Evolutionary conservation across 2,888 invertebrate genomes (phyloP), one percentile per base, ranked within the genome.

Genomic region (Lathronympha strigana): DNA sequence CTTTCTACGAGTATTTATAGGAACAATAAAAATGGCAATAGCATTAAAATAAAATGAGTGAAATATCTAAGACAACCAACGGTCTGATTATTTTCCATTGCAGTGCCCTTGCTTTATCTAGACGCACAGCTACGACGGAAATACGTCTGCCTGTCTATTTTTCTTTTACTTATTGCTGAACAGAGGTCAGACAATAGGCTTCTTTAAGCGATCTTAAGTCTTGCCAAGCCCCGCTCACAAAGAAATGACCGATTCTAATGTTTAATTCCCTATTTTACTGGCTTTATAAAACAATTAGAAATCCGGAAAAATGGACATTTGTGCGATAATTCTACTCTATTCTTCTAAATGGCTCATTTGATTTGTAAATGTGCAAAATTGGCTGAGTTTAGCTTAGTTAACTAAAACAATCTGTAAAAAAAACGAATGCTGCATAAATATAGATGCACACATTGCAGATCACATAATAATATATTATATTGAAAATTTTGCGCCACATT

Each of bases 131-230:
- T 36, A 51, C 43, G 64, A 60, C 25, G 60, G 53, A 60, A 66
- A 66, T 28, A 17, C 53, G 28, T 45, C 40, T 49, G 58, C 53
- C 64, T 64, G 54, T 33, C 49, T 55, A 25, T 53, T 21, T 58
- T 61, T 61, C 49, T 66, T 66, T 66, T 66, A 51, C 66, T 60
- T 61, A 60, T 66, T 66, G 47, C 66, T 61, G 61, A 61, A 66
- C 66, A 61, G 61, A 66, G 66, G 66, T 66, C 60, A 61, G 61
- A 66, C 66, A 66, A 66, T 54, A 61, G 53, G 58, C 64, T 64
- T 64, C 64, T 64, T 64, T 64, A 64, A 64, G 60, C 66, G 66
- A 66, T 61, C 54, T 66, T 61, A 66, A 66, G 60, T 66, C 66
- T 61, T 66, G 66, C 58, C 64, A 64, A 64, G 64, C 58, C 40